These are phyloP conservation scores for Pipa parva DNA, from an alignment of 2,113 vertebrate genomes.

Conservation along the genomic window DNA sequence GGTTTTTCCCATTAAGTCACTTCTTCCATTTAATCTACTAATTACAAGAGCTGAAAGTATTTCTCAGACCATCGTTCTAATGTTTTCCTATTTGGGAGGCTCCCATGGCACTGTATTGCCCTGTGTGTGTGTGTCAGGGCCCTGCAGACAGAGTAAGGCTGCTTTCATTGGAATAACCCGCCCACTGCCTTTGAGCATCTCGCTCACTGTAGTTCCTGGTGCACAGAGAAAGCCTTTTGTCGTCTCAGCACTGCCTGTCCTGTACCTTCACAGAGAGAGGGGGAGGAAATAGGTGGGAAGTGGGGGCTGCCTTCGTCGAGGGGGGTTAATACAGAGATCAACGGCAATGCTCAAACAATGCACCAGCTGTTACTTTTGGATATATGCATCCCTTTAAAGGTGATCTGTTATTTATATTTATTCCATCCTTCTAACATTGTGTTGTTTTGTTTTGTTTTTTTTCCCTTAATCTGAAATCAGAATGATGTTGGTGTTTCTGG, in stretches of 20 bases:
- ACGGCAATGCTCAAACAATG: conserved; percentile 41
- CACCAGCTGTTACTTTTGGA: conserved; percentile 40
- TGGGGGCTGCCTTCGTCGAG: conserved; percentile 14
- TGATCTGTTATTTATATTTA: conserved; percentile 23
- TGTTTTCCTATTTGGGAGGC: conserved; percentile 40
- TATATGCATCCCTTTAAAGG: conserved; percentile 41
- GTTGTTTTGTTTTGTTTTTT: background rate
- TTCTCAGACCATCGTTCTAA: conserved; percentile 22
- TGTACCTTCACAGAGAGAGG: conserved; percentile 34
- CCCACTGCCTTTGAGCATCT: conserved; percentile 42
- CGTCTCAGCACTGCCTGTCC: conserved; percentile 38
- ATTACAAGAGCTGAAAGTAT: conserved; percentile 13
- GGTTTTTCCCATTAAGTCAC: conserved; percentile 27
- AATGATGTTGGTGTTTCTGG: no score
- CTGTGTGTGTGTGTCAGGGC: conserved; percentile 23
- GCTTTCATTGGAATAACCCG: conserved; percentile 33
- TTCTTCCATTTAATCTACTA: conserved; percentile 24
- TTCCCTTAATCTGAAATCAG: no score
- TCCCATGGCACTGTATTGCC: conserved; percentile 6
- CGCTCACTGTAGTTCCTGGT: conserved; percentile 35
- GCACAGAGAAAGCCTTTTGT: conserved; percentile 41
- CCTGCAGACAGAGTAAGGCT: conserved; percentile 28
- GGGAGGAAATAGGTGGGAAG: conserved; percentile 42
- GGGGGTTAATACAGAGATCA: conserved; percentile 24
- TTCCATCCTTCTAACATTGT: conserved; percentile 5